A percentile compares a stretch with the other conserved stretches of the same genome.
Evolutionary conservation across 2,888 invertebrate species (phyloP).

Genomic region (Pycnomerus fuliginosus): DNA sequence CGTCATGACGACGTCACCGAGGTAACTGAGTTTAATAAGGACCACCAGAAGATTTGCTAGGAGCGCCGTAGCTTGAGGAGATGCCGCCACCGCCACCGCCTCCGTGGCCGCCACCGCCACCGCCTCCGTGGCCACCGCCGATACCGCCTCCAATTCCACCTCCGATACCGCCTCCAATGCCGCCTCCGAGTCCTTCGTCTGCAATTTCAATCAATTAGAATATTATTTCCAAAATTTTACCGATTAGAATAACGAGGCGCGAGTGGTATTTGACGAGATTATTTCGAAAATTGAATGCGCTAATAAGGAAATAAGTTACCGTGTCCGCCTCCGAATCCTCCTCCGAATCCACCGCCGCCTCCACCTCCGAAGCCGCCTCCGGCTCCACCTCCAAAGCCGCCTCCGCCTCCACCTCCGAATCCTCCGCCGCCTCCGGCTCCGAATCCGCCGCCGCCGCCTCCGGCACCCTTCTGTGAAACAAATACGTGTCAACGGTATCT

Average conservation of each 20-base stretch:
- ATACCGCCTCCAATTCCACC: slow-evolving; percentile 47
- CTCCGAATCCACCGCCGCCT: slow-evolving; percentile 44
- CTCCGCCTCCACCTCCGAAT: slow-evolving; percentile 37
- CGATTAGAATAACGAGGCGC: too few species aligned
- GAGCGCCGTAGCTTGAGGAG: slow-evolving; percentile 51
- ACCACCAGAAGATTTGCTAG: slow-evolving; percentile 53
- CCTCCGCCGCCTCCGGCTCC: slow-evolving; percentile 25
- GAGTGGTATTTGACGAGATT: too few species aligned
- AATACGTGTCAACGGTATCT: slow-evolving; percentile 2
- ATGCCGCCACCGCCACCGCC: slow-evolving; percentile 43
- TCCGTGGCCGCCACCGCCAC: slow-evolving; percentile 31
- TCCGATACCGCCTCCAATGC: slow-evolving; percentile 45
- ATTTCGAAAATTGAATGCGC: too few species aligned
- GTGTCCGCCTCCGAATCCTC: slow-evolving; percentile 38
- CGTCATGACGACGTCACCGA: slow-evolving; percentile 12
- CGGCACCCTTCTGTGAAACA: slow-evolving; percentile 47
- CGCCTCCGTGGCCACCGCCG: slow-evolving; percentile 33
- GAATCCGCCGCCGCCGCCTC: slow-evolving; percentile 25
- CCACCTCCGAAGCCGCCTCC: slow-evolving; percentile 47
- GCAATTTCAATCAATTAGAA: too few species aligned
- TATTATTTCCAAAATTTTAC: too few species aligned
- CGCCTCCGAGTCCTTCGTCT: too few species aligned
- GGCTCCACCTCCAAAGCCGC: slow-evolving; percentile 43
- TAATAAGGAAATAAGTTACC: too few species aligned
- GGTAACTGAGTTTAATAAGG: slow-evolving; percentile 47